Conservation (phyloP, 2,888 invertebrate species). For the Halictus ligatus region DNA sequence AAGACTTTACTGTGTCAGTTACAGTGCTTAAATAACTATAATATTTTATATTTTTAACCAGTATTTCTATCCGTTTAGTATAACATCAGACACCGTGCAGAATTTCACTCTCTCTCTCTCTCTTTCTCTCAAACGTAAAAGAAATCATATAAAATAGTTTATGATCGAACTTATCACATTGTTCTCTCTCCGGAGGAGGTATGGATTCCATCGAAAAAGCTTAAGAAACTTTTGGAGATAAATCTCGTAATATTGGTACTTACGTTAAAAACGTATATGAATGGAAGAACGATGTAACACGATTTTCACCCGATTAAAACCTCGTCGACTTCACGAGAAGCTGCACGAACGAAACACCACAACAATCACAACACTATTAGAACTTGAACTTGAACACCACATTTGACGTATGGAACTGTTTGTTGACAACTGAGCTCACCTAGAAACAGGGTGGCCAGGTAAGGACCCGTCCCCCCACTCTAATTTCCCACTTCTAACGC, state of each 20-base stretch:
- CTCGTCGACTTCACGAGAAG: too few species aligned
- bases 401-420: too few species aligned
- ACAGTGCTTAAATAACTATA: too few species aligned
- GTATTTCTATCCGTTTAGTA: too few species aligned
- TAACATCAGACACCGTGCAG: not conserved
- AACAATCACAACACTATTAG: too few species aligned
- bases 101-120: not conserved
- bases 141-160: not conserved
- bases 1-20: too few species aligned
- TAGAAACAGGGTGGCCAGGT: too few species aligned
- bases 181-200: not conserved
- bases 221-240: not conserved
- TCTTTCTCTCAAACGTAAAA: not conserved
- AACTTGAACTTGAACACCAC: too few species aligned
- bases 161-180: not conserved
- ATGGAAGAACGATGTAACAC: not conserved
- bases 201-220: not conserved
- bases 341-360: not conserved
- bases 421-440: too few species aligned
- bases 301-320: not conserved
- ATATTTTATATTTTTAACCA: too few species aligned
- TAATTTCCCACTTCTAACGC: too few species aligned
- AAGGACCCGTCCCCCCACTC: too few species aligned
- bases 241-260: not conserved
- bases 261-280: not conserved